A percentile compares a stretch with the other conserved stretches of the same genome.
phyloP scores from a whole-genome alignment of 2,888 invertebrate species.

The Hybos culiciformis region DNA sequence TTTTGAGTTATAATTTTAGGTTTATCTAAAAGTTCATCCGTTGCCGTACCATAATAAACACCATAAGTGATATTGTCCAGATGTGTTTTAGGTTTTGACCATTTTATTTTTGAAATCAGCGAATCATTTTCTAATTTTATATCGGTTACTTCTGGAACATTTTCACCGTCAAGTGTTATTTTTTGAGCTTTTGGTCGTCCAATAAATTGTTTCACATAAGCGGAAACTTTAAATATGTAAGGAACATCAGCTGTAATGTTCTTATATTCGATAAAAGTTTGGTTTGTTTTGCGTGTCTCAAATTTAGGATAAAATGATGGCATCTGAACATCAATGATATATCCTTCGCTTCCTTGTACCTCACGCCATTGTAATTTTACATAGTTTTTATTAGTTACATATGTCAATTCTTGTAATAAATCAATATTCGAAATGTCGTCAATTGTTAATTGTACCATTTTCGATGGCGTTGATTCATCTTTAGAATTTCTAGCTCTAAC shows the following conservation, averaged over 20 bases:
- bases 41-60: slow-evolving; percentile 51
- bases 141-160: slow-evolving; percentile 21
- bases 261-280: slow-evolving; percentile 33
- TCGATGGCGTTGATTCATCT: slow-evolving; percentile 47
- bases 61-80: slow-evolving; percentile 42
- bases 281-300: slow-evolving; percentile 34
- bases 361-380: slow-evolving; percentile 48
- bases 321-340: slow-evolving; percentile 40
- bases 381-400: slow-evolving; percentile 36
- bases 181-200: slow-evolving; percentile 29
- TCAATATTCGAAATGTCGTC: slow-evolving; percentile 51
- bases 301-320: slow-evolving; percentile 43
- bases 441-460: slow-evolving; percentile 44
- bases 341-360: slow-evolving; percentile 45
- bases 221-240: slow-evolving; percentile 39
- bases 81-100: slow-evolving; percentile 46
- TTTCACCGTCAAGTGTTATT: slow-evolving; percentile 31
- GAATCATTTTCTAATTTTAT: slow-evolving; percentile 38
- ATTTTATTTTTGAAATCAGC: slow-evolving; percentile 49
- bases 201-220: slow-evolving; percentile 38
- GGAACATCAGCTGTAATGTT: slow-evolving; percentile 37
- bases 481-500: slow-evolving; percentile 51
- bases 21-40: slow-evolving; percentile 42
- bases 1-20: slow-evolving; percentile 39
- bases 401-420: slow-evolving; percentile 41